These are phyloP conservation scores for Apis florea DNA, from an alignment of 1,140 invertebrate species.

Conservation along the genomic window DNA sequence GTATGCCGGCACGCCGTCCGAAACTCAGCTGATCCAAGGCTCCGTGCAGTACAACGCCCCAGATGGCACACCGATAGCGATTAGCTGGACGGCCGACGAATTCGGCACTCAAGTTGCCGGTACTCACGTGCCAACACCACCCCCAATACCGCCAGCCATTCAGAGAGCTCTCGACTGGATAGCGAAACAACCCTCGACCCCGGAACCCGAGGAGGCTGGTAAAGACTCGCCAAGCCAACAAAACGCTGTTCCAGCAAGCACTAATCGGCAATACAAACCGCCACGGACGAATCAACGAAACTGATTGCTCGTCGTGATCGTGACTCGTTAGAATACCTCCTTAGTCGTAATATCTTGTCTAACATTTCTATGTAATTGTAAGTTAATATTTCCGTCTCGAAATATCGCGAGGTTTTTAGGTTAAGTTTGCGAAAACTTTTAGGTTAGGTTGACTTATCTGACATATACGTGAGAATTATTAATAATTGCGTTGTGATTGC, in stretches of 20 bases:
- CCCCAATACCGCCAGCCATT: constrained; percentile 89
- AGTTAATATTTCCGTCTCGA: no score
- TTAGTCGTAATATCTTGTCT: no score
- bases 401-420: no score
- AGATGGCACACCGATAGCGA: constrained; percentile 79
- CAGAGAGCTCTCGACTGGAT: constrained; percentile 87
- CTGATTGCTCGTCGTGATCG: background rate
- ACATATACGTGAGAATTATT: no score
- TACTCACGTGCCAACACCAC: constrained; percentile 87
- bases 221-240: constrained; percentile 49
- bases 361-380: no score
- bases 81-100: constrained; percentile 80
- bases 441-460: no score
- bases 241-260: constrained; percentile 40
- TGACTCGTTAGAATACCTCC: background rate
- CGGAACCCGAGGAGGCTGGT: constrained; percentile 60
- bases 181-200: constrained; percentile 77
- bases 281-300: constrained; percentile 48
- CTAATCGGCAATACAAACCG: constrained; percentile 39
- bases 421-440: no score
- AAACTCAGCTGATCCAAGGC: constrained; percentile 80
- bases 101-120: constrained; percentile 81
- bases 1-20: constrained; percentile 77
- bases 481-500: no score
- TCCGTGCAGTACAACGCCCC: constrained; percentile 82